Base-by-base conservation (phyloP, 2,888 invertebrate genomes). In the Ophion ellenae region DNA sequence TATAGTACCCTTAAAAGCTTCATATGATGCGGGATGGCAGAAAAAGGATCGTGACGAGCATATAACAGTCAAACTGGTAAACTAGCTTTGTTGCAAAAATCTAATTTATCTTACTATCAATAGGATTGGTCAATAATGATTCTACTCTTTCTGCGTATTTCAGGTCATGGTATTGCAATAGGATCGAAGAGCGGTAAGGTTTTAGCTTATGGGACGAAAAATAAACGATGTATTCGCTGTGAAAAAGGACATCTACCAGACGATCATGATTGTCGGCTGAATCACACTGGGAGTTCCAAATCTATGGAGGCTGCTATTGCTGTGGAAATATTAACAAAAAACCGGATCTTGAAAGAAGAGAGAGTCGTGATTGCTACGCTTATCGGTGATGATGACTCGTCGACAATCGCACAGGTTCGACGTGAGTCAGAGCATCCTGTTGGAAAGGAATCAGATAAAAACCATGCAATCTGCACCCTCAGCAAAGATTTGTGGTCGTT, bases 271-370 rank as follows among this genome's bases (percentile, higher is more conserved):
- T 90, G 90, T 53, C 59, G 84, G 32, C 36, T 80, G 24, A 81
- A 85, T 47, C 85, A 70, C 47, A 20, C 69, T 20, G 84, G 86
- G 0, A 85, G 83, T 10, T 89, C 91, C 1, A 91, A 90, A 83
- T 87, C 89, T 0, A 91, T 92, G 89, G 90, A 91, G 64, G 76
- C 89, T 28, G 80, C 85, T 69, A 87, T 86, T 11, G 90, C 87
- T 4, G 89, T 87, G 1, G 69, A 88, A 17, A 28, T 90, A 14
- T 61, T 88, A 32, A 88, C 84, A 9, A 78, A 84, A 66, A 90
- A 89, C 84, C 24, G 28, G 14, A 76, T 66, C 73, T 70, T 90
- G 5, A 74, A 70, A 75, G 83, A 87, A 70, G 71, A 77, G 5
- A 70, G 76, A 24, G 83, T 89, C 0, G 24, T 75, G 10, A 80